These are phyloP conservation scores for Drosophila fuyamai DNA, from an alignment of 1,140 invertebrate species.

Conservation along the genomic window DNA sequence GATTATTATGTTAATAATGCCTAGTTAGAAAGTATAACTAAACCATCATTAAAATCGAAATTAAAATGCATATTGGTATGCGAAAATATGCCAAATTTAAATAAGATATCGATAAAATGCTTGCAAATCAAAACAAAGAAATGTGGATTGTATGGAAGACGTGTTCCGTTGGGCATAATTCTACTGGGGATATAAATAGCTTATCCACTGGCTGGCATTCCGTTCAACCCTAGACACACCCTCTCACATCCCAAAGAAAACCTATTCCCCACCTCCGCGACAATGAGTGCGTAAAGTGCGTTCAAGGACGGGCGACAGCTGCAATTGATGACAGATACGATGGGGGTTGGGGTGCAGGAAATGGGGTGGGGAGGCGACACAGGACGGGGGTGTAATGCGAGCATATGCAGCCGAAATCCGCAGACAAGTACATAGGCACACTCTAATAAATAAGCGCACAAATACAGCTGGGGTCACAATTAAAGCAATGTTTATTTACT, in stretches of 20 bases:
- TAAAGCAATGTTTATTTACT: too few species aligned
- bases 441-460: conserved; percentile 6
- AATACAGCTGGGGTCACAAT: conserved; percentile 10
- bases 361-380: conserved; percentile 4
- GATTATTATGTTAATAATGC: too few species aligned
- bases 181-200: conserved; percentile 31
- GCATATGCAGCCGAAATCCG: conserved; percentile 37
- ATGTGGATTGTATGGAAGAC: conserved; percentile 6
- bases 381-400: conserved; percentile 33
- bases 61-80: too few species aligned
- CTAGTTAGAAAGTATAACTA: too few species aligned
- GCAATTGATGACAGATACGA: conserved; percentile 52
- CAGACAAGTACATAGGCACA: conserved; percentile 33
- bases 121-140: conserved; percentile 18
- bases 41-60: too few species aligned
- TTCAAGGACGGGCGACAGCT: conserved; percentile 71
- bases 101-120: background rate
- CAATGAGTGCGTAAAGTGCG: conserved; percentile 68
- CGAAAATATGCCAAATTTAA: background rate
- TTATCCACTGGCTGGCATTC: conserved; percentile 26
- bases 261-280: background rate
- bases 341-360: background rate
- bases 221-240: conserved; percentile 30
- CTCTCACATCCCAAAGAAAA: background rate
- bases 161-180: conserved; percentile 1